A percentile compares a stretch with the other conserved stretches of the same genome.
These are phyloP conservation scores for Spea hammondii DNA, from an alignment of 2,797 vertebrate species.

Conservation along the genomic window DNA sequence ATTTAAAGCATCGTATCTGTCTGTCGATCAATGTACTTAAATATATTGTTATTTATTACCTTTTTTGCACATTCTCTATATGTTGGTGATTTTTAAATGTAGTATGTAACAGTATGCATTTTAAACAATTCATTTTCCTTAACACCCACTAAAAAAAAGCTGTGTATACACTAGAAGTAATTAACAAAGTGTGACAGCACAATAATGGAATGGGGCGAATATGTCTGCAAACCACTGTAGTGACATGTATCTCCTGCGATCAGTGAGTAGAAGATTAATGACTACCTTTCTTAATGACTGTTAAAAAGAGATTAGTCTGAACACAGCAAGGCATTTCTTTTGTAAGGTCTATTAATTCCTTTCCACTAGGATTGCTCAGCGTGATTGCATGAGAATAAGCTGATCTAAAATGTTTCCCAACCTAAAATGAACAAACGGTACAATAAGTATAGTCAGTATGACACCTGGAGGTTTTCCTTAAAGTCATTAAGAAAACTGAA, in stretches of 20 bases:
- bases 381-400: constrained; percentile 8
- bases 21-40: no score
- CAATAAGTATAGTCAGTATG: not conserved
- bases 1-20: no score
- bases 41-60: no score
- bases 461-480: not conserved
- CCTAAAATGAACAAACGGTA: not conserved
- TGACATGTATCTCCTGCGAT: not conserved
- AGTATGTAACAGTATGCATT: no score
- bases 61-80: no score
- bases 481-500: not conserved
- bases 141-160: not conserved
- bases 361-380: constrained; percentile 7
- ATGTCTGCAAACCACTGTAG: not conserved
- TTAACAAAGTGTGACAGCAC: not conserved
- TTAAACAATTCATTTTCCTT: not conserved
- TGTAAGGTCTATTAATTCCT: constrained; percentile 6
- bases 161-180: not conserved
- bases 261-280: constrained; percentile 15
- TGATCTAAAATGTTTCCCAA: not conserved
- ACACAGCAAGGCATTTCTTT: not conserved
- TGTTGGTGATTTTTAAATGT: no score
- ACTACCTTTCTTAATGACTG: constrained; percentile 7
- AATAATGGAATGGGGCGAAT: not conserved
- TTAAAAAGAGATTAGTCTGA: constrained; percentile 8